Evolutionary conservation across 2,113 vertebrate species (phyloP).

Genomic region (Percopsis transmontana): DNA sequence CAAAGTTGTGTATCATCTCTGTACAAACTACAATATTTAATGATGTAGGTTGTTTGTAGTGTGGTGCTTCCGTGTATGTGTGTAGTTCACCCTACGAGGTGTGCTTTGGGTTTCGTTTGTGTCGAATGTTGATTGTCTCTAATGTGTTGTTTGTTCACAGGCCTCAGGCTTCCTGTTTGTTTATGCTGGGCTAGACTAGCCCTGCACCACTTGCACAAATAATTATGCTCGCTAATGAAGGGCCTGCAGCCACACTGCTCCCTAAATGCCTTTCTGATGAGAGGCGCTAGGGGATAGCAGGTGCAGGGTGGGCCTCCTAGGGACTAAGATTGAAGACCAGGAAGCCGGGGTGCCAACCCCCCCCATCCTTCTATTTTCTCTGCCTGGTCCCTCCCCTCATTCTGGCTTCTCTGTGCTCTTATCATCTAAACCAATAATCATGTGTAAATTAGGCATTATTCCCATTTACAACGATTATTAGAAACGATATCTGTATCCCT

Average conservation of each 20-base stretch:
- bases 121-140: constrained; percentile 64
- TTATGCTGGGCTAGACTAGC: constrained; percentile 99
- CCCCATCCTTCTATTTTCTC: constrained; percentile 54
- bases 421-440: background rate
- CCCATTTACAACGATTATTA: too few relatives aligned
- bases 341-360: constrained; percentile 47
- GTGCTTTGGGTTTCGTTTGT: constrained; percentile 38
- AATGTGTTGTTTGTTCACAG: constrained; percentile 93
- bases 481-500: background rate
- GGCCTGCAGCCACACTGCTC: constrained; percentile 97
- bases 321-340: constrained; percentile 98
- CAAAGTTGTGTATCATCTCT: constrained; percentile 8
- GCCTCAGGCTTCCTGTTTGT: constrained; percentile 96
- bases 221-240: constrained; percentile 99
- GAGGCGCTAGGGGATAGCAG: constrained; percentile 94
- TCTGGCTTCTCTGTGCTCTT: background rate
- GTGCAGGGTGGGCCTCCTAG: constrained; percentile 99
- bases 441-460: too few relatives aligned
- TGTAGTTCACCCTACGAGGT: constrained; percentile 28
- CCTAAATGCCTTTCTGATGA: constrained; percentile 99
- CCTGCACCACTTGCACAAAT: constrained; percentile 96
- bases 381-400: background rate
- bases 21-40: constrained; percentile 14
- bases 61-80: constrained; percentile 24
- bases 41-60: constrained; percentile 36